Conservation (phyloP, 2,888 invertebrate genomes). For the Drosophila prostipennis region DNA sequence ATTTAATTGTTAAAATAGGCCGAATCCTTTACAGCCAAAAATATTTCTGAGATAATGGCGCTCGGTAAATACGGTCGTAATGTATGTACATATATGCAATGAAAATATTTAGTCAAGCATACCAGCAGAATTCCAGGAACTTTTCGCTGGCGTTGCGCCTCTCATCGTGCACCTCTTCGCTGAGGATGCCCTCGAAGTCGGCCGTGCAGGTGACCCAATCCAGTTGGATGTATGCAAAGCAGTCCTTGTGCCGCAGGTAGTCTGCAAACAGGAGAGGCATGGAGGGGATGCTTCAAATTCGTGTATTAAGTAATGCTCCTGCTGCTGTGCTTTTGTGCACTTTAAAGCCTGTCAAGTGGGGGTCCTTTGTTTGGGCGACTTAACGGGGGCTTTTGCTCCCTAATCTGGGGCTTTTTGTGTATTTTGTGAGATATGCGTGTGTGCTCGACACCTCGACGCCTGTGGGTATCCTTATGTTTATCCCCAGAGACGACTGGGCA, state of each 20-base stretch:
- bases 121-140: conserved; percentile 84
- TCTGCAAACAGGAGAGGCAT: conserved; percentile 64
- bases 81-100: neutral
- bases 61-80: neutral
- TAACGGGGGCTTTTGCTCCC: neutral
- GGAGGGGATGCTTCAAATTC: conserved; percentile 8
- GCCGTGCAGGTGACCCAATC: conserved; percentile 83
- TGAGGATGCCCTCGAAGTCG: conserved; percentile 80
- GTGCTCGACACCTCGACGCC: conserved; percentile 15
- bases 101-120: conserved; percentile 7
- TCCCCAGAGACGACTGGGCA: conserved; percentile 1
- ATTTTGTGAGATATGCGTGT: conserved; percentile 1
- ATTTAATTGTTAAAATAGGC: too few species aligned
- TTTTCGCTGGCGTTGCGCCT: conserved; percentile 79
- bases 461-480: conserved; percentile 22
- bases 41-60: neutral
- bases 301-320: conserved; percentile 22
- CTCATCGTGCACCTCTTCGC: conserved; percentile 78
- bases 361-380: conserved; percentile 12
- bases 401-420: conserved; percentile 7
- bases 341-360: conserved; percentile 17
- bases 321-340: conserved; percentile 7
- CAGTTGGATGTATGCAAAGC: conserved; percentile 81
- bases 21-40: neutral
- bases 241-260: conserved; percentile 83